Percentiles rank a stretch among this genome's conserved stretches.
Conservation (phyloP, 2,797 vertebrate species). For the Ataeniobius toweri region DNA sequence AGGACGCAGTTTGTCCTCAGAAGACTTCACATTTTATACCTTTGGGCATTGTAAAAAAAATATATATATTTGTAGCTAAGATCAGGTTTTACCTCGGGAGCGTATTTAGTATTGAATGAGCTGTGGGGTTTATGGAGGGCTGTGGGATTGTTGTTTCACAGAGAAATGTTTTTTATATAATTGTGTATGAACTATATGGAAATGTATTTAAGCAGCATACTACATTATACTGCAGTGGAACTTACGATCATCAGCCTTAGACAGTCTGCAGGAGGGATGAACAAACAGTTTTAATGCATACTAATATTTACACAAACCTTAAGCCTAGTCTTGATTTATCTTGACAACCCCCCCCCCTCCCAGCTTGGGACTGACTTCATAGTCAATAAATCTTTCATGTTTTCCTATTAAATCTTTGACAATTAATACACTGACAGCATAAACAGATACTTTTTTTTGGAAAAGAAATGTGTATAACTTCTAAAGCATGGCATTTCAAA, state of each 20-base stretch:
- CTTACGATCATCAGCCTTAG: too few relatives aligned
- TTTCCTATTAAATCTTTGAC: neutral
- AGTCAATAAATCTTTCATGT: too few relatives aligned
- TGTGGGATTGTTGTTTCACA: conserved; percentile 20
- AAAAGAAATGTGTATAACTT: neutral
- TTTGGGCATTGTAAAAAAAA: conserved; percentile 3
- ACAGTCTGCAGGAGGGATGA: too few relatives aligned
- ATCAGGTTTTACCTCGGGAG: conserved; percentile 37
- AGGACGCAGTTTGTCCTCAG: conserved; percentile 21
- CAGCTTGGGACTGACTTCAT: too few relatives aligned
- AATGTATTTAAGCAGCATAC: conserved; percentile 3
- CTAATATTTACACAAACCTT: too few relatives aligned
- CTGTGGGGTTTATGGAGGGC: neutral
- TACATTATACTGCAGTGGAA: neutral
- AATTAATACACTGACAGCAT: neutral
- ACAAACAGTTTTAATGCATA: too few relatives aligned
- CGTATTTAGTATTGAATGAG: conserved; percentile 24
- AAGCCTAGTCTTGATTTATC: too few relatives aligned
- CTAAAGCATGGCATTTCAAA: neutral
- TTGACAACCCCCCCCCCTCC: too few relatives aligned
- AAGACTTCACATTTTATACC: conserved; percentile 27
- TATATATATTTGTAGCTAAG: conserved; percentile 6
- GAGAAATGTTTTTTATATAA: conserved; percentile 17
- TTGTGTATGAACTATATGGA: neutral
- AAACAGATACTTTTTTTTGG: neutral